Evolutionary conservation across 2,113 vertebrate genomes (phyloP).

Genomic region (Calypte anna): DNA sequence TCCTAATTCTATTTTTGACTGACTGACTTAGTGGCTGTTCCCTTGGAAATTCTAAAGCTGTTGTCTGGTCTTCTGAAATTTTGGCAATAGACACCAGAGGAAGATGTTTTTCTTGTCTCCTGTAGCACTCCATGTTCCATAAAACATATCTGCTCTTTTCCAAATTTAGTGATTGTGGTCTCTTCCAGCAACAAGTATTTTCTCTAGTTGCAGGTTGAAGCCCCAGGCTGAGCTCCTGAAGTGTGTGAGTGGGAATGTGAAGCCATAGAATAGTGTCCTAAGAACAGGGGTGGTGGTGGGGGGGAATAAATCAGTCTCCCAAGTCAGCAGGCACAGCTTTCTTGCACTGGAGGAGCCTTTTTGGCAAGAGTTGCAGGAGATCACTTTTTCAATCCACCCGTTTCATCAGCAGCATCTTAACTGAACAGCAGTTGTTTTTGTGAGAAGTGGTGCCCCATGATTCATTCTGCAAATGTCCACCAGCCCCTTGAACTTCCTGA

Average conservation of each 20-base stretch:
- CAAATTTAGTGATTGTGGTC: background rate
- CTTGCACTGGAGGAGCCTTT: background rate
- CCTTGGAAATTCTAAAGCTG: constrained; percentile 57
- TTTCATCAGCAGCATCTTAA: constrained; percentile 2
- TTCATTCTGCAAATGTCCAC: constrained; percentile 21
- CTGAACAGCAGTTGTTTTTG: constrained; percentile 26
- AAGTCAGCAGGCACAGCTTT: background rate
- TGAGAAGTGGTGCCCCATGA: constrained; percentile 21
- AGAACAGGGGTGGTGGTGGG: background rate
- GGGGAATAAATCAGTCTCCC: background rate
- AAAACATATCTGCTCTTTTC: background rate
- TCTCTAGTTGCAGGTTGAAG: background rate
- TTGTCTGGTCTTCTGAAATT: constrained; percentile 49
- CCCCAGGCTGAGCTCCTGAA: background rate
- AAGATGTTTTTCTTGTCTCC: constrained; percentile 52
- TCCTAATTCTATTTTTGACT: constrained; percentile 53
- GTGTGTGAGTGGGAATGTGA: background rate
- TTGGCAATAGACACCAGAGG: constrained; percentile 38
- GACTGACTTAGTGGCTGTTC: constrained; percentile 36
- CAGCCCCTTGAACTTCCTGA: constrained; percentile 5
- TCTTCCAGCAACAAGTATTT: background rate
- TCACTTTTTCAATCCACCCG: background rate
- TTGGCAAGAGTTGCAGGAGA: background rate
- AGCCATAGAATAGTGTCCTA: background rate
- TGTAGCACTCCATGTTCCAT: background rate